Conservation (phyloP, 1,140 invertebrate genomes). For the Archegozetes longisetosus region DNA sequence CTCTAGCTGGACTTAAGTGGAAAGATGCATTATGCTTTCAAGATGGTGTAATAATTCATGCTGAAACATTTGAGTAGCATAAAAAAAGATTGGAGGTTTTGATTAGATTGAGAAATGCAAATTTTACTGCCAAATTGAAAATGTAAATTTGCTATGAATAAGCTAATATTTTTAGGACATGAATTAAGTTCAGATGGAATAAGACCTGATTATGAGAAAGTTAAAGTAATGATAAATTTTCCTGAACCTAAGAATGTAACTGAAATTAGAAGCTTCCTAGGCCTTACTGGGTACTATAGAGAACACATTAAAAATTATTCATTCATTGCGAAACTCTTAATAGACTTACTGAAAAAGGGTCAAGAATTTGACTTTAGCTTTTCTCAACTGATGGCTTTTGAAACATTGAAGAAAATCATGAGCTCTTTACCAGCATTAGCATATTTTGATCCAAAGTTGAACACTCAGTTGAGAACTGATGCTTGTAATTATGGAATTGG, state of each 20-base stretch:
- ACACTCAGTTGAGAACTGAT: slow-evolving; percentile 18
- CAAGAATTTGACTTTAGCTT: not conserved
- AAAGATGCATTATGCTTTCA: slow-evolving; percentile 19
- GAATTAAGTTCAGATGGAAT: slow-evolving; percentile 1
- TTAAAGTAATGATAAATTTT: not conserved
- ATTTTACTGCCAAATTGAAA: slow-evolving; percentile 24
- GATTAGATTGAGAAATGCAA: slow-evolving; percentile 8
- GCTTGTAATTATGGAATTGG: slow-evolving; percentile 24
- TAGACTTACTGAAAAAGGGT: not conserved
- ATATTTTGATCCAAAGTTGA: not conserved
- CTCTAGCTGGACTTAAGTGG: slow-evolving; percentile 14
- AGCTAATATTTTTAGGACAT: slow-evolving; percentile 19
- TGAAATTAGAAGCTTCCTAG: not conserved
- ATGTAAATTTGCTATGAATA: slow-evolving; percentile 12
- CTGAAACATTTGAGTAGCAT: slow-evolving; percentile 21
- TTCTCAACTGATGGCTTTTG: not conserved
- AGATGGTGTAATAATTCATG: slow-evolving; percentile 23
- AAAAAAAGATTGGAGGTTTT: slow-evolving; percentile 22
- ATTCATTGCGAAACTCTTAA: not conserved
- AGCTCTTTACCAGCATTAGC: not conserved
- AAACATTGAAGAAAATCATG: not conserved
- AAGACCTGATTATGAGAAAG: not conserved
- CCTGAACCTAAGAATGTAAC: not conserved
- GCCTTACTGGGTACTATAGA: not conserved
- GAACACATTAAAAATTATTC: not conserved